Conservation (phyloP, 2,888 invertebrate genomes). For the Macrosoma leucophasiata region DNA sequence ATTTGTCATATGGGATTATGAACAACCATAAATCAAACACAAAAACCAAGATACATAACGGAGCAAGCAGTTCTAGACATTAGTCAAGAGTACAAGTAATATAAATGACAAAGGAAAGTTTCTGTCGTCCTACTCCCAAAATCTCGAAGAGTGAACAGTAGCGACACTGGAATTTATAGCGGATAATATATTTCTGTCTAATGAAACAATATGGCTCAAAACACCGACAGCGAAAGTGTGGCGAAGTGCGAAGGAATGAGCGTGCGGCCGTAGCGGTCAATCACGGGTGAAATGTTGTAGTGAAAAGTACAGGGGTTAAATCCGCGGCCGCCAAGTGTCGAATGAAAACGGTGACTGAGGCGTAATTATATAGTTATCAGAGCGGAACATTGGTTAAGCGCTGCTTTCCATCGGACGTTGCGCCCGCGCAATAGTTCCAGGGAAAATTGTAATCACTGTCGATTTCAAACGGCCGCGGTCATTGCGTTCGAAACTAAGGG, state of each 20-base stretch:
- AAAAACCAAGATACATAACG: too few relatives aligned
- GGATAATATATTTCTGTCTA: slow-evolving; percentile 34
- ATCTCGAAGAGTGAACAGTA: slow-evolving; percentile 23
- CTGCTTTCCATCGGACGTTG: slow-evolving; percentile 74
- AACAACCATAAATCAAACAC: too few relatives aligned
- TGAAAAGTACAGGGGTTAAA: slow-evolving; percentile 67
- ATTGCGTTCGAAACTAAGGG: slow-evolving; percentile 49
- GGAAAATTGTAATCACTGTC: slow-evolving; percentile 75
- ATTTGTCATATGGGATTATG: too few relatives aligned
- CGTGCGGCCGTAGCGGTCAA: slow-evolving; percentile 36
- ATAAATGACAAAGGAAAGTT: slow-evolving; percentile 30
- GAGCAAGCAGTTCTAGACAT: too few relatives aligned
- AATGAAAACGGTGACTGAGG: slow-evolving; percentile 62
- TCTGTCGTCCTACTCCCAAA: slow-evolving; percentile 32
- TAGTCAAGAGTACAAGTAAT: slow-evolving; percentile 13
- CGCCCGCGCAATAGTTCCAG: slow-evolving; percentile 67
- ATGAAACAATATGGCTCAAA: slow-evolving; percentile 31
- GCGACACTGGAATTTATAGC: slow-evolving; percentile 27
- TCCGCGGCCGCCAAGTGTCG: slow-evolving; percentile 56
- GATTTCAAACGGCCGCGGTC: slow-evolving; percentile 66
- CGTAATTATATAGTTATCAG: slow-evolving; percentile 74
- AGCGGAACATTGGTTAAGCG: slow-evolving; percentile 74
- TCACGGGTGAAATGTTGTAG: slow-evolving; percentile 58
- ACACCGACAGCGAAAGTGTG: slow-evolving; percentile 62
- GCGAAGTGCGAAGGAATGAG: slow-evolving; percentile 54